These are phyloP conservation scores for Pygocentrus nattereri DNA, from an alignment of 2,797 vertebrate species.

Conservation along the genomic window DNA sequence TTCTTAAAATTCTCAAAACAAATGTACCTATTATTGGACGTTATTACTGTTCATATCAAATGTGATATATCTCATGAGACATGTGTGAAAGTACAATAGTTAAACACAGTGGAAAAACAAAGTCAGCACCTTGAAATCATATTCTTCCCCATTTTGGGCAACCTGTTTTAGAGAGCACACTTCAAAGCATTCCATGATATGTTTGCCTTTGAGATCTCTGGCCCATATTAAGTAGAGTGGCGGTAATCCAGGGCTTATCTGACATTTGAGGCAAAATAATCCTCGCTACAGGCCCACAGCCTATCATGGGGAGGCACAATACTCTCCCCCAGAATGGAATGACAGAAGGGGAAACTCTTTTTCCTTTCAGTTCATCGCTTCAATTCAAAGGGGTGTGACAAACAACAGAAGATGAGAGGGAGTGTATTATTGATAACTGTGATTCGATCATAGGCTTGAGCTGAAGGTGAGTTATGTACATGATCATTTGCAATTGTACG, in stretches of 20 bases:
- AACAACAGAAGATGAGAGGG: too few species aligned
- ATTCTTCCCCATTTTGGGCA: background rate
- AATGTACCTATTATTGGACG: background rate
- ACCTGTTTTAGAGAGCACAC: constrained; percentile 8
- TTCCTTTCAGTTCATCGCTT: background rate
- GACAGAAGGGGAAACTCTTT: background rate
- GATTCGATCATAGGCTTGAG: too few species aligned
- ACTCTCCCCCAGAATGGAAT: constrained; percentile 14
- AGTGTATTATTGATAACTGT: too few species aligned
- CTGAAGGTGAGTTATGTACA: too few species aligned
- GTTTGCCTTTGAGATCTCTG: constrained; percentile 21
- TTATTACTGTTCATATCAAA: background rate
- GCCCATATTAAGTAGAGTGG: constrained; percentile 20
- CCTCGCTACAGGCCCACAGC: background rate
- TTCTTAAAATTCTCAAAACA: background rate
- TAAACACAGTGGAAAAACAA: background rate
- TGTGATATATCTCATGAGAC: constrained; percentile 1
- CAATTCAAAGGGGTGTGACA: background rate
- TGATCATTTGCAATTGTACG: too few species aligned
- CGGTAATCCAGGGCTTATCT: constrained; percentile 10
- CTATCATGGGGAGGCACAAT: background rate
- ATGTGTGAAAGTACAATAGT: background rate
- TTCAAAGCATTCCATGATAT: constrained; percentile 26
- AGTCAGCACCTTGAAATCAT: background rate
- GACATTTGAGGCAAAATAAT: constrained; percentile 4